These are phyloP conservation scores for Galago senegalensis DNA, from an alignment of 2,797 vertebrate genomes.

Conservation along the genomic window DNA sequence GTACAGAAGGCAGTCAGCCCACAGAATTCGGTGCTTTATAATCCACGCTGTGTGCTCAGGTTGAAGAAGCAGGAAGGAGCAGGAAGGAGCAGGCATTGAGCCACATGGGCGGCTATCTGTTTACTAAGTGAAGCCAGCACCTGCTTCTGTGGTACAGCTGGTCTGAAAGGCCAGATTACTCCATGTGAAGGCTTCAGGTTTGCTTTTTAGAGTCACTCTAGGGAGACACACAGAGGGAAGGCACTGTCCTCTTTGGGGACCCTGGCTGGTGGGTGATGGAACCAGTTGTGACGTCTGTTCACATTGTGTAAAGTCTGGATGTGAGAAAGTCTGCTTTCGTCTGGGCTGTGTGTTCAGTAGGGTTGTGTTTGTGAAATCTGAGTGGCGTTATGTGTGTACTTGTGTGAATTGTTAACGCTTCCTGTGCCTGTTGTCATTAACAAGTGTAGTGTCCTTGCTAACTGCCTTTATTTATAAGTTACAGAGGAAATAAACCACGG, in stretches of 20 bases:
- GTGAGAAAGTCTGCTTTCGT: background rate
- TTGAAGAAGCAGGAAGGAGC: slow-evolving; percentile 62
- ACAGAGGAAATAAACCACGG: background rate
- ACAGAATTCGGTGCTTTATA: slow-evolving; percentile 29
- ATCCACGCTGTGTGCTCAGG: background rate
- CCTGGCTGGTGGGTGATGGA: background rate
- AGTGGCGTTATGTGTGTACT: background rate
- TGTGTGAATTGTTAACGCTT: background rate
- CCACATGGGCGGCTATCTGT: slow-evolving; percentile 74
- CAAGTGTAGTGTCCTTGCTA: background rate
- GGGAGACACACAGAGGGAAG: background rate
- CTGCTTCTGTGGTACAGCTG: slow-evolving; percentile 42
- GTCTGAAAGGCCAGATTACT: slow-evolving; percentile 52
- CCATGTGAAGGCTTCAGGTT: background rate
- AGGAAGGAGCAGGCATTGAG: slow-evolving; percentile 71
- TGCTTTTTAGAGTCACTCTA: background rate
- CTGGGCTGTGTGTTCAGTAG: background rate
- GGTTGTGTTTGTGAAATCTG: background rate
- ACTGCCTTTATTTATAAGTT: slow-evolving; percentile 8
- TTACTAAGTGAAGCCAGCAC: slow-evolving; percentile 63
- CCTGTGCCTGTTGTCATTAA: background rate
- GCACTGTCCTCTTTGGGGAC: background rate
- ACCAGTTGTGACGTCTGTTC: background rate
- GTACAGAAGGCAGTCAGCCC: slow-evolving; percentile 68
- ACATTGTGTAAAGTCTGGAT: background rate